Percentiles rank a stretch among this genome's conserved stretches.
Evolutionary conservation across 2,113 vertebrate genomes (phyloP).

Genomic region (Gobiocypris rarus): DNA sequence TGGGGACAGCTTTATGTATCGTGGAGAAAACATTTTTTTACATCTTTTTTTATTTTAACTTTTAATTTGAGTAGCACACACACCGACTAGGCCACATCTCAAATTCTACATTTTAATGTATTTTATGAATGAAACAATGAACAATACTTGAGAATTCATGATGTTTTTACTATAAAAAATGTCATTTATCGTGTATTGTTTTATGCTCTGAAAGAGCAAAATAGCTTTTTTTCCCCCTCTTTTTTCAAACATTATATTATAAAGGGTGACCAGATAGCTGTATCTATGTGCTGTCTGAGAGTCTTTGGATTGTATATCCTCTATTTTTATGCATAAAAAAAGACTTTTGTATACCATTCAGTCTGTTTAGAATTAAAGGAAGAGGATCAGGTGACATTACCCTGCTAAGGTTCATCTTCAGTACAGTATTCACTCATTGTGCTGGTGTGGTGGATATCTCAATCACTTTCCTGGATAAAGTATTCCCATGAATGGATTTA

Average conservation of each 20-base stretch:
- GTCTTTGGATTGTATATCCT: background rate
- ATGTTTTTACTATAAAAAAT: background rate
- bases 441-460: constrained; percentile 36
- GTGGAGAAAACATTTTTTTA: too few species aligned
- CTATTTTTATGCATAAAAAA: background rate
- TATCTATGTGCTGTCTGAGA: background rate
- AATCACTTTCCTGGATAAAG: constrained; percentile 47
- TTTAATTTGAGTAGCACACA: background rate
- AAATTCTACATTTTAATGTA: background rate
- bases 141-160: background rate
- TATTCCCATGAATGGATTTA: constrained; percentile 52
- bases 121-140: background rate
- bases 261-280: background rate
- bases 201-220: too few species aligned
- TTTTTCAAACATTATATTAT: background rate
- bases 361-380: constrained; percentile 23
- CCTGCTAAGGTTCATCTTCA: constrained; percentile 35
- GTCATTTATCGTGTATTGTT: too few species aligned
- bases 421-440: constrained; percentile 48
- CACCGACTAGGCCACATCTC: background rate
- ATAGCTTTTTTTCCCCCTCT: too few species aligned
- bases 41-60: background rate
- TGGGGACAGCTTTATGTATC: too few species aligned
- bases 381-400: constrained; percentile 28
- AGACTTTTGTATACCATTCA: background rate